These are phyloP conservation scores for Ypsolopha sequella DNA, from an alignment of 2,888 invertebrate species.

Conservation along the genomic window DNA sequence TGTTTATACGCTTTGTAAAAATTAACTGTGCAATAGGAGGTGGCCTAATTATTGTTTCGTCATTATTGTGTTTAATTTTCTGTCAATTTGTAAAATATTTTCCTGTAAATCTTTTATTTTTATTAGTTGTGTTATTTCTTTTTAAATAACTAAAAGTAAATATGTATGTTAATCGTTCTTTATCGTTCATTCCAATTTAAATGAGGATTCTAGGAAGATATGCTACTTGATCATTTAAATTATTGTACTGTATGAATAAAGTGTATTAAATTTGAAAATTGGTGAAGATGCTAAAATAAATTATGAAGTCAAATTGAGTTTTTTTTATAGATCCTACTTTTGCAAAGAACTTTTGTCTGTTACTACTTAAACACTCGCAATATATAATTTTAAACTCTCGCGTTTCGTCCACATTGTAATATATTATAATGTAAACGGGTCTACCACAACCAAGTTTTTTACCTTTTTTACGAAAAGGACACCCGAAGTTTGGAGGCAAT, in stretches of 20 bases:
- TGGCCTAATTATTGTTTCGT: constrained; percentile 36
- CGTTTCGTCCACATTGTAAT: too few species aligned
- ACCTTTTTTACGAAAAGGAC: too few species aligned
- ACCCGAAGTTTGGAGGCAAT: too few species aligned
- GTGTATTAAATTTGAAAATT: constrained; percentile 66
- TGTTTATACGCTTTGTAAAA: constrained; percentile 17
- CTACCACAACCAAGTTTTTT: too few species aligned
- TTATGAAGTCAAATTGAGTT: constrained; percentile 53
- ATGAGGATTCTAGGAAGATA: constrained; percentile 62
- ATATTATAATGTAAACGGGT: too few species aligned
- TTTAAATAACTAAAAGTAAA: constrained; percentile 51
- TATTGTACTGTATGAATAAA: constrained; percentile 67
- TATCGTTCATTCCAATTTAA: constrained; percentile 70
- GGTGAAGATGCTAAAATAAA: constrained; percentile 69
- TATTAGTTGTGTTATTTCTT: constrained; percentile 62
- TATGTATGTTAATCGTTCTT: constrained; percentile 63
- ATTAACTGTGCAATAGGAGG: constrained; percentile 57
- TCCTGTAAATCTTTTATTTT: constrained; percentile 27
- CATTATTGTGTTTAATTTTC: constrained; percentile 27
- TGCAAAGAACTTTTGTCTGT: too few species aligned
- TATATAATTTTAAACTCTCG: too few species aligned
- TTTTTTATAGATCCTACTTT: constrained; percentile 10
- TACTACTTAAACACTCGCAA: too few species aligned
- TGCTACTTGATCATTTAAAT: constrained; percentile 67
- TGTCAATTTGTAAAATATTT: constrained; percentile 44